These are phyloP conservation scores for Xyrauchen texanus DNA, from an alignment of 2,113 vertebrate species.

Conservation along the genomic window DNA sequence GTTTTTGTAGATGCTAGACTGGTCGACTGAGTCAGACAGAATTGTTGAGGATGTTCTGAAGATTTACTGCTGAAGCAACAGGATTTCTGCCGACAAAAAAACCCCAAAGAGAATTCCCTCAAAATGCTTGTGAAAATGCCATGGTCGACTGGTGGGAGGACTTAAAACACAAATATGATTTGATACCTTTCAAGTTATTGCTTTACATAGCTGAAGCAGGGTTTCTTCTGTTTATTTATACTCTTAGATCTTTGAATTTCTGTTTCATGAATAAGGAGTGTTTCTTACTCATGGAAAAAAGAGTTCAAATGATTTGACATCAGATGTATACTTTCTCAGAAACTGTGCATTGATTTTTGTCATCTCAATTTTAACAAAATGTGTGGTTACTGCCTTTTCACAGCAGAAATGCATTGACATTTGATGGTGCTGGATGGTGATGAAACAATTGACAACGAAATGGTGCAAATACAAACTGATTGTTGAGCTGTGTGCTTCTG, in stretches of 20 bases:
- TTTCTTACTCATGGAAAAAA: too few relatives aligned
- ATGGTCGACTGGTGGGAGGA: slow-evolving; percentile 9
- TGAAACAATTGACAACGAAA: background rate
- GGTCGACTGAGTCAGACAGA: slow-evolving; percentile 40
- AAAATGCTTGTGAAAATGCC: slow-evolving; percentile 21
- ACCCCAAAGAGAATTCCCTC: background rate
- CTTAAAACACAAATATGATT: background rate
- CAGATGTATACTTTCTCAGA: too few relatives aligned
- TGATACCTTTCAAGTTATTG: background rate
- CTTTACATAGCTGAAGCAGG: background rate
- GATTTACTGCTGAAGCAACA: slow-evolving; percentile 47
- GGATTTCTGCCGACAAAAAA: slow-evolving; percentile 47
- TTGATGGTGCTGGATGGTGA: too few relatives aligned
- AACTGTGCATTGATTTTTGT: too few relatives aligned
- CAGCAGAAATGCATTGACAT: too few relatives aligned
- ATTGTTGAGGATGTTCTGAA: slow-evolving; percentile 36
- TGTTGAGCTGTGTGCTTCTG: too few relatives aligned
- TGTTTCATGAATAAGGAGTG: too few relatives aligned
- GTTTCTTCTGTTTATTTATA: background rate
- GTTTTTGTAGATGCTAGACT: slow-evolving; percentile 28
- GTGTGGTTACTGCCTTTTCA: too few relatives aligned
- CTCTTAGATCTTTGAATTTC: too few relatives aligned
- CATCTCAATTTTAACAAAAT: too few relatives aligned
- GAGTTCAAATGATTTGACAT: too few relatives aligned
- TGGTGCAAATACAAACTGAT: background rate